phyloP scores from a whole-genome alignment of 2,888 invertebrate genomes.

The Smittia aterrima region DNA sequence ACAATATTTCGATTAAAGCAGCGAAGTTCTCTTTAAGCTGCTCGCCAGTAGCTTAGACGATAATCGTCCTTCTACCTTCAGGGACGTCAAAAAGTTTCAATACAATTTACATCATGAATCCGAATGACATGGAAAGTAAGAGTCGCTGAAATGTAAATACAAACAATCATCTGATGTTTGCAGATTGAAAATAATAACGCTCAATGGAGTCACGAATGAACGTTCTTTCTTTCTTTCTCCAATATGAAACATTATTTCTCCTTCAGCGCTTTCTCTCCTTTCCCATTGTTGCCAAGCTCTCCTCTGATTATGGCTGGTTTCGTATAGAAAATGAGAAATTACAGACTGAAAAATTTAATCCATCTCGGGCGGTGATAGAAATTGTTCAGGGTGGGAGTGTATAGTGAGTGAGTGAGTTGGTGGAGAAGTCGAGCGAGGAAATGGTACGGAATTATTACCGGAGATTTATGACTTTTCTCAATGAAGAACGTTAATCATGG shows the following conservation, averaged over 20 bases:
- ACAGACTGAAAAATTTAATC: conserved; percentile 41
- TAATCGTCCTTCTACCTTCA: not conserved
- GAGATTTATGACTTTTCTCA: conserved; percentile 38
- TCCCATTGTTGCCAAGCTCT: not conserved
- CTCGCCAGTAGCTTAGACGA: not conserved
- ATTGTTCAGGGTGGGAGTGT: not conserved
- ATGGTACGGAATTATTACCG: conserved; percentile 29
- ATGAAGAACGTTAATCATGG: conserved; percentile 33
- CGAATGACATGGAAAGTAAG: no score
- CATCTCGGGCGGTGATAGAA: conserved; percentile 35
- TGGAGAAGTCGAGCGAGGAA: conserved; percentile 3
- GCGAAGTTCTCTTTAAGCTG: not conserved
- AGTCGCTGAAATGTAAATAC: no score
- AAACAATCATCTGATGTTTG: conserved; percentile 7
- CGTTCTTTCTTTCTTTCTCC: not conserved
- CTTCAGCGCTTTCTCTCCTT: not conserved
- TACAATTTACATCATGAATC: no score
- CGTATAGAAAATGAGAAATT: conserved; percentile 38
- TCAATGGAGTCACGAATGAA: conserved; percentile 21
- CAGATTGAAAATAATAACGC: conserved; percentile 23
- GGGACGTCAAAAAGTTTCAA: not conserved
- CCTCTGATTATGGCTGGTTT: conserved; percentile 18
- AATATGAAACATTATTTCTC: conserved; percentile 10
- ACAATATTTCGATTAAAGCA: no score
- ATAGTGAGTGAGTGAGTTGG: not conserved